These are phyloP conservation scores for Odontesthes bonariensis DNA, from an alignment of 2,113 vertebrate species.

Conservation along the genomic window DNA sequence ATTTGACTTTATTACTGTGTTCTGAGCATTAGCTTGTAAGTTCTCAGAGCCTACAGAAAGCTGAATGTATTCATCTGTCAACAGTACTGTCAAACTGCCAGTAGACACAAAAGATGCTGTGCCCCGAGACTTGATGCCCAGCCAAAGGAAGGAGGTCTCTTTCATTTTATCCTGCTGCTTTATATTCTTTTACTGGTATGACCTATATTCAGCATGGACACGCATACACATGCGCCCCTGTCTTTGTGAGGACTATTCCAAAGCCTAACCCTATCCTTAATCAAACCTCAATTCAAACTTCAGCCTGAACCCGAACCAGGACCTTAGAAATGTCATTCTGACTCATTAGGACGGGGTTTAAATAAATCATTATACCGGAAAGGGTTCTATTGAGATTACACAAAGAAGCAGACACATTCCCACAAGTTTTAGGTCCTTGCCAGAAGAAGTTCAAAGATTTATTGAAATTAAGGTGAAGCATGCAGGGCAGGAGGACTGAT, in stretches of 20 bases:
- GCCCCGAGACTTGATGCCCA: constrained; percentile 21
- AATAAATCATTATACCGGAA: too few species aligned
- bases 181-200: constrained; percentile 39
- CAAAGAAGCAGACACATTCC: constrained; percentile 9
- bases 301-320: too few species aligned
- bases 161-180: constrained; percentile 29
- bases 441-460: constrained; percentile 15
- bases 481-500: constrained; percentile 26
- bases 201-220: constrained; percentile 34
- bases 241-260: too few species aligned
- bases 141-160: constrained; percentile 28
- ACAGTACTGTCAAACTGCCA: constrained; percentile 35
- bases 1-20: too few species aligned
- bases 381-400: too few species aligned
- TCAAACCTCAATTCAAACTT: too few species aligned
- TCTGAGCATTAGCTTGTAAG: background rate
- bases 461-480: constrained; percentile 37
- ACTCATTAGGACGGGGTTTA: too few species aligned
- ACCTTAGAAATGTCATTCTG: too few species aligned
- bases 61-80: constrained; percentile 38
- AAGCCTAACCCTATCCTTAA: too few species aligned
- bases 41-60: constrained; percentile 19
- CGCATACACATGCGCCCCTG: too few species aligned
- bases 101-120: constrained; percentile 49
- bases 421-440: background rate